Evolutionary conservation across 2,888 invertebrate genomes (phyloP), one percentile per base, ranked within the genome.

Genomic region (Meteorus colon): DNA sequence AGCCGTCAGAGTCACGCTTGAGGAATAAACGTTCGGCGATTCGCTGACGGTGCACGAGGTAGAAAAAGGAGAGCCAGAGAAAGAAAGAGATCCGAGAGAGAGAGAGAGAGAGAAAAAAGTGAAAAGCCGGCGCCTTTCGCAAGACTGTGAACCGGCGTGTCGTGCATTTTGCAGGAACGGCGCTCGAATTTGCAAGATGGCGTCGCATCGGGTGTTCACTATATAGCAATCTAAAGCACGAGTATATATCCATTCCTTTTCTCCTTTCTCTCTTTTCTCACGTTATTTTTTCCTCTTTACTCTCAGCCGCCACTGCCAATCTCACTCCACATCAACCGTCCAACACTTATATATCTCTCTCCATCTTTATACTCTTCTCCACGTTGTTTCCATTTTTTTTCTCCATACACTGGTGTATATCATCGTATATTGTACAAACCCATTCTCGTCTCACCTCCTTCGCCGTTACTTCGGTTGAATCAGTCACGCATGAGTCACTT

Each of bases 401-500:
- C 2, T 19, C 19, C 24, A 8, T 55, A 24, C 55, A n/a, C 24
- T n/a, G 24, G 4, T 8, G n/a, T 55, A 55, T 55, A 55, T 24
- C 8, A 24, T n/a, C 19, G 55, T 55, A 55, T 48, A 71, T 34
- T 34, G 55, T 74, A 31, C 37, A 10, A 37, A 19, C 31, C 66
- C 66, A 24, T 41, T 37, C 31, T 72, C 59, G 29, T 27, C 31
- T 37, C 65, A 51, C 66, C 73, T 66, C 51, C 59, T 24, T 14
- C 41, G 27, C 31, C 34, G 31, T 66, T 27, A 31, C 70, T 70
- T 77, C 80, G 76, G 81, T 81, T 78, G 83, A 83, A 83, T 84
- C 84, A 85, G 82, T 85, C 82, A 81, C 80, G 82, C 83, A 81
- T 84, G 83, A 85, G 81, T 84, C 84, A 84, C 82, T 81, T 75